Conservation (phyloP, 2,113 vertebrate genomes). For the Platichthys flesus region DNA sequence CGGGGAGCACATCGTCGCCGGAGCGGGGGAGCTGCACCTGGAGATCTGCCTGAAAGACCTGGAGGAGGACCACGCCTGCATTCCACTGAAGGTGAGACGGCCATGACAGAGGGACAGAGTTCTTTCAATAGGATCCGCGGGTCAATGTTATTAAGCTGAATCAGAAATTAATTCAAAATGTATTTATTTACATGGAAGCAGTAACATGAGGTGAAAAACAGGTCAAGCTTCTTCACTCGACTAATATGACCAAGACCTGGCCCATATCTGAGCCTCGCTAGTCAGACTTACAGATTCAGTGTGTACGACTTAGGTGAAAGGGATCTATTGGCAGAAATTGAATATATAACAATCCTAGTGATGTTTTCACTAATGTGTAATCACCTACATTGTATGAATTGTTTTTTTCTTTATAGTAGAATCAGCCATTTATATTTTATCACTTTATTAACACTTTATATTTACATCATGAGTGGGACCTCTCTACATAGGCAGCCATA, state of each 20-base stretch:
- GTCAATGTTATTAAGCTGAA: not conserved
- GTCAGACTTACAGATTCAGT: too few species aligned
- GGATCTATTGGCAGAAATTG: too few species aligned
- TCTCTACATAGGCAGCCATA: too few species aligned
- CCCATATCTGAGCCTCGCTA: too few species aligned
- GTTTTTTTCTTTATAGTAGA: too few species aligned
- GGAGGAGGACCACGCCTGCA: slow-evolving; percentile 95
- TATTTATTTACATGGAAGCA: not conserved
- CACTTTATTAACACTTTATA: too few species aligned
- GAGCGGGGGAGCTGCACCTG: slow-evolving; percentile 92
- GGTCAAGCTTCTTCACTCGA: not conserved
- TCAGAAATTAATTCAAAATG: not conserved
- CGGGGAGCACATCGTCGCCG: slow-evolving; percentile 95
- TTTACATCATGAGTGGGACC: too few species aligned
- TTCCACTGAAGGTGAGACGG: slow-evolving; percentile 95
- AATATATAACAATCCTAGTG: too few species aligned
- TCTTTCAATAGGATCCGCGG: not conserved
- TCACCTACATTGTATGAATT: too few species aligned
- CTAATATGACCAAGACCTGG: not conserved
- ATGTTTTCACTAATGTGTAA: too few species aligned
- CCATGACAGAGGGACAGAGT: slow-evolving; percentile 83
- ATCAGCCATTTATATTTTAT: too few species aligned
- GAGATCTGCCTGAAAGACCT: slow-evolving; percentile 97
- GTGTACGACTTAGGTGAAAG: too few species aligned
- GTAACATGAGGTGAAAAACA: not conserved